phyloP scores from a whole-genome alignment of 1,140 invertebrate species.

The Leguminivora glycinivorella region DNA sequence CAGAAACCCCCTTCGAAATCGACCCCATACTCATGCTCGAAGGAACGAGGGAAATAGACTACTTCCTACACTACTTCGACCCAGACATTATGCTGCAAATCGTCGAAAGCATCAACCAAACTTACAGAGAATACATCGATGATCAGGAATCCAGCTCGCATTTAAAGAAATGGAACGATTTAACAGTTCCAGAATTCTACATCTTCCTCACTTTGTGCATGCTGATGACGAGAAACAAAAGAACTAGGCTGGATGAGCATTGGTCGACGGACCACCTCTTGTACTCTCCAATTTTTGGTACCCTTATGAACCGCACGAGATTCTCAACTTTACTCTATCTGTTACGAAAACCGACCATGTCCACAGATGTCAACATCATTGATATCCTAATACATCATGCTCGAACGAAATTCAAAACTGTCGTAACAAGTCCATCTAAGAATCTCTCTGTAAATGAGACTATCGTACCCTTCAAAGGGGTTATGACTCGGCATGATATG shows the following conservation, averaged over 20 bases:
- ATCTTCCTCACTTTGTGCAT: conserved; percentile 18
- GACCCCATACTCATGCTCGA: not conserved
- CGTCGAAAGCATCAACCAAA: conserved; percentile 20
- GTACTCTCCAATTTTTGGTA: conserved; percentile 7
- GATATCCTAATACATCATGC: conserved; percentile 4
- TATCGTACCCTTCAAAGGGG: conserved; percentile 6
- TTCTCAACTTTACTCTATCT: conserved; percentile 15
- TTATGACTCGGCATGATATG: conserved; percentile 1
- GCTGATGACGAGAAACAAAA: conserved; percentile 20
- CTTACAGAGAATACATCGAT: conserved; percentile 11
- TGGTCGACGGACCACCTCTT: conserved; percentile 13
- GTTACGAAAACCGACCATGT: not conserved
- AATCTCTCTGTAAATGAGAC: not conserved
- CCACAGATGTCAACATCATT: not conserved
- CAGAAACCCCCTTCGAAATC: not conserved
- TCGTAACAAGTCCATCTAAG: conserved; percentile 5
- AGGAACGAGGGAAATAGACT: conserved; percentile 6
- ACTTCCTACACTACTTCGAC: conserved; percentile 15
- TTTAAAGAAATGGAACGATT: conserved; percentile 15
- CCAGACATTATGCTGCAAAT: conserved; percentile 8
- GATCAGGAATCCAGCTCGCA: not conserved
- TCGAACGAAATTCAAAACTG: conserved; percentile 5
- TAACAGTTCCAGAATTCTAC: not conserved
- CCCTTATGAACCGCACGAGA: not conserved
- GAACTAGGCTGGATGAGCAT: conserved; percentile 4